phyloP scores from a whole-genome alignment of 2,797 vertebrate species.

The Mareca penelope region DNA sequence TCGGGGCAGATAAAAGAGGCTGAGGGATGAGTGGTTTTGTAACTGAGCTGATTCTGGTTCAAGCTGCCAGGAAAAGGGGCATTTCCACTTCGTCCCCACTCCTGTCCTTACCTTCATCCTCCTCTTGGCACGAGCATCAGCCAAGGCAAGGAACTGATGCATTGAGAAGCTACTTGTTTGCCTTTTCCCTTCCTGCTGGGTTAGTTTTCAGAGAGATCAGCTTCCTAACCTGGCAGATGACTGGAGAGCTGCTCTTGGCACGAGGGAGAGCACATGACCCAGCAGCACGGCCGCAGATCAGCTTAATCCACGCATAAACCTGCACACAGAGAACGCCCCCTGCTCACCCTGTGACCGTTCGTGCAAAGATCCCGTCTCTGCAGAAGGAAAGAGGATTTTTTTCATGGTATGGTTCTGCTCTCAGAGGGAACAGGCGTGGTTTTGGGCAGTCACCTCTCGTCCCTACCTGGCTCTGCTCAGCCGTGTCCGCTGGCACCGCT shows the following conservation, averaged over 20 bases:
- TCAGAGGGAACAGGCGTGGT: neutral
- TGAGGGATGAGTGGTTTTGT: neutral
- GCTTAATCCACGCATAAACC: conserved; percentile 13
- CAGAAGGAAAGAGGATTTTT: neutral
- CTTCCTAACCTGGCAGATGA: conserved; percentile 65
- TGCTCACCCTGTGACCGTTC: neutral
- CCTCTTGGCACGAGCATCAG: conserved; percentile 45
- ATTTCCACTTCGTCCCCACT: conserved; percentile 26
- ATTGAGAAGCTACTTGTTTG: conserved; percentile 52
- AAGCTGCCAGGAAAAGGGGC: neutral
- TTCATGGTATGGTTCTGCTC: rapidly evolving
- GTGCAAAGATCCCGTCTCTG: neutral
- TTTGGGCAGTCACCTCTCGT: neutral
- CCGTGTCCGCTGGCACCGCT: neutral
- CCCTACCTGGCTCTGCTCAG: neutral
- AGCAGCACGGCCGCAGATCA: neutral
- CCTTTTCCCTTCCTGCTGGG: conserved; percentile 61
- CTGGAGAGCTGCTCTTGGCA: conserved; percentile 60
- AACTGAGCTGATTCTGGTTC: neutral
- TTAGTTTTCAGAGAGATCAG: conserved; percentile 61
- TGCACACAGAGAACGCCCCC: neutral
- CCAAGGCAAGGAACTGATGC: conserved; percentile 54
- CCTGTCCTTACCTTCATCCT: conserved; percentile 54
- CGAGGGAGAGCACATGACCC: conserved; percentile 6
- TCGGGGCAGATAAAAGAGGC: neutral